Conservation (phyloP, 2,888 invertebrate genomes). For the Plagiodera versicolora region DNA sequence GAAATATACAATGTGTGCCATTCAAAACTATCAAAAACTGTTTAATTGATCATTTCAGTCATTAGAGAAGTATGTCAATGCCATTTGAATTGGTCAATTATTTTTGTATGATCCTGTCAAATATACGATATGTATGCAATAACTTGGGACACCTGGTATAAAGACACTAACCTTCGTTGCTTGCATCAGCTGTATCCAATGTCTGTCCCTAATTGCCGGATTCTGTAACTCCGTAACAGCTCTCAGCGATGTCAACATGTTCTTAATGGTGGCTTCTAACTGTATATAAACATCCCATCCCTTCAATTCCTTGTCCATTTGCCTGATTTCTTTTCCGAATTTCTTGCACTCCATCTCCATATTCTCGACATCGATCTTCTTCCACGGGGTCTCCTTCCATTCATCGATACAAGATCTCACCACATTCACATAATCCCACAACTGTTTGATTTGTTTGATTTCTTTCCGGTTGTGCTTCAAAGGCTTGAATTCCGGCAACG, state of each 20-base stretch:
- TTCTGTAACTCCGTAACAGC: slow-evolving; percentile 94
- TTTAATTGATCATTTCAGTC: too few relatives aligned
- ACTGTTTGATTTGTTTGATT: slow-evolving; percentile 72
- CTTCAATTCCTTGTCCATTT: slow-evolving; percentile 79
- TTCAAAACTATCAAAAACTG: background rate
- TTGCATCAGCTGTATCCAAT: slow-evolving; percentile 93
- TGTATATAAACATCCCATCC: slow-evolving; percentile 77
- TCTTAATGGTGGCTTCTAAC: slow-evolving; percentile 82
- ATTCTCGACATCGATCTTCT: slow-evolving; percentile 88
- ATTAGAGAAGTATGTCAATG: too few relatives aligned
- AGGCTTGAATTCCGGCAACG: slow-evolving; percentile 79
- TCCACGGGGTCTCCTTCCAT: slow-evolving; percentile 95
- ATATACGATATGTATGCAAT: too few relatives aligned
- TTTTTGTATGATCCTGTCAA: too few relatives aligned
- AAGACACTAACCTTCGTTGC: slow-evolving; percentile 73
- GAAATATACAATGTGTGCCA: background rate
- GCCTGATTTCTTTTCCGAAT: slow-evolving; percentile 81
- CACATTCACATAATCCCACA: slow-evolving; percentile 89
- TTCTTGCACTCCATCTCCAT: slow-evolving; percentile 94
- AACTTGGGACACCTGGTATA: slow-evolving; percentile 13
- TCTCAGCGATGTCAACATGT: slow-evolving; percentile 88
- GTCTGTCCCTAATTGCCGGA: slow-evolving; percentile 89
- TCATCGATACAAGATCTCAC: slow-evolving; percentile 81
- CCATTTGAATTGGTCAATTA: too few relatives aligned
- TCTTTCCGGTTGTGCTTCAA: slow-evolving; percentile 76